Evolutionary conservation across 2,797 vertebrate species (phyloP), one percentile per base, ranked within the genome.

Genomic region (Fistularia commersonii): DNA sequence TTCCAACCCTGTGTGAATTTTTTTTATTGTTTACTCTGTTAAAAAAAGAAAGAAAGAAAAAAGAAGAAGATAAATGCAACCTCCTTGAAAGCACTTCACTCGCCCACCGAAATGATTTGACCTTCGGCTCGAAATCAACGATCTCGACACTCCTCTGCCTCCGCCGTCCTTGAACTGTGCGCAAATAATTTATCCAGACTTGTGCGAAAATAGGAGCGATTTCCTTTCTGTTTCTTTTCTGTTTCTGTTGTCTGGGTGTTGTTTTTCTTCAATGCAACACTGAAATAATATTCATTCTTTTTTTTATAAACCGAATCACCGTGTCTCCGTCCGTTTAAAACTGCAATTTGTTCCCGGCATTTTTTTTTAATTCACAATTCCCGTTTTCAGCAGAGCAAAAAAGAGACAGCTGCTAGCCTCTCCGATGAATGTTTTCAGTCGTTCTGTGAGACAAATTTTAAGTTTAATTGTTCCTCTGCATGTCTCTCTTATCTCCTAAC

Each of bases 401-500:
- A n/a, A n/a, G n/a, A n/a, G n/a, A n/a, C n/a, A n/a, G n/a, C n/a
- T n/a, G n/a, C n/a, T n/a, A n/a, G n/a, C n/a, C n/a, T n/a, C n/a
- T n/a, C n/a, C n/a, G n/a, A n/a, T n/a, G n/a, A n/a, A n/a, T n/a
- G n/a, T n/a, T n/a, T n/a, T n/a, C n/a, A n/a, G n/a, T n/a, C n/a
- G n/a, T n/a, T n/a, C n/a, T n/a, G n/a, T n/a, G n/a, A n/a, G n/a
- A n/a, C n/a, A n/a, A n/a, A n/a, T 6, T 32, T 46, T 10, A 40
- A 64, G 32, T 67, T 35, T 69, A 51, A 65, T 66, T 59, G 13
- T 52, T 40, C 32, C 59, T 50, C 48, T 45, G 39, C 43, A 32
- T 64, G 31, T 69, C 57, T 51, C 15, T 64, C 48, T 65, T 23
- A 66, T 39, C 51, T 32, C 41, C 32, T 15, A 14, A 11, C 8